phyloP scores from a whole-genome alignment of 2,113 vertebrate species.

The Xiphophorus hellerii region DNA sequence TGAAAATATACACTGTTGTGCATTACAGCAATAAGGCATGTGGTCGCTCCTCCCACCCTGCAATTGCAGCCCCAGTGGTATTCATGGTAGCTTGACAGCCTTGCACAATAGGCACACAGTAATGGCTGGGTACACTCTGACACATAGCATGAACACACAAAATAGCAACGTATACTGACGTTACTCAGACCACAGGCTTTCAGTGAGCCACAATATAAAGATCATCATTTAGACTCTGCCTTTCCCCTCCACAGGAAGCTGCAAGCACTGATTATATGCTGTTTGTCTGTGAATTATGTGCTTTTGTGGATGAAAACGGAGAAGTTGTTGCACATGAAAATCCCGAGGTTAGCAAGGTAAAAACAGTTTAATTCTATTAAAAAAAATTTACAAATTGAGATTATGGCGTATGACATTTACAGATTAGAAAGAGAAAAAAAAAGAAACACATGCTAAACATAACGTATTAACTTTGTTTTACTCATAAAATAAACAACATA shows the following conservation, averaged over 20 bases:
- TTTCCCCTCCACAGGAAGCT: conserved; percentile 58
- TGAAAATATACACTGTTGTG: conserved; percentile 59
- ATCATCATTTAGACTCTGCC: conserved; percentile 66
- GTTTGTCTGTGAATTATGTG: conserved; percentile 51
- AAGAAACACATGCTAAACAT: not conserved
- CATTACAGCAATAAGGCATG: conserved; percentile 33
- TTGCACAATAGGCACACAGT: conserved; percentile 62
- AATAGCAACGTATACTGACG: conserved; percentile 55
- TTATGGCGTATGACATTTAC: not conserved
- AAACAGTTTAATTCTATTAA: not conserved
- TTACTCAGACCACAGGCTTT: conserved; percentile 60
- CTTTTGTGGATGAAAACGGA: conserved; percentile 33
- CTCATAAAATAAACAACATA: not conserved
- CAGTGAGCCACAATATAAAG: conserved; percentile 68
- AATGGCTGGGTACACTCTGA: conserved; percentile 61
- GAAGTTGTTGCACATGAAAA: conserved; percentile 32
- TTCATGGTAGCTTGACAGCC: conserved; percentile 61
- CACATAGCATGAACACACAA: conserved; percentile 36
- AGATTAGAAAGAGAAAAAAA: not conserved
- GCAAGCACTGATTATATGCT: conserved; percentile 70
- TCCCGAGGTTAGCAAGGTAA: conserved; percentile 21
- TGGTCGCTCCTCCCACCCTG: conserved; percentile 44
- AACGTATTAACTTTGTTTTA: not conserved
- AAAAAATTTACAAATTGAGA: too few relatives aligned
- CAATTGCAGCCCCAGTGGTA: conserved; percentile 53